These are phyloP conservation scores for Pegoplata infirma DNA, from an alignment of 2,888 invertebrate species.

Conservation along the genomic window DNA sequence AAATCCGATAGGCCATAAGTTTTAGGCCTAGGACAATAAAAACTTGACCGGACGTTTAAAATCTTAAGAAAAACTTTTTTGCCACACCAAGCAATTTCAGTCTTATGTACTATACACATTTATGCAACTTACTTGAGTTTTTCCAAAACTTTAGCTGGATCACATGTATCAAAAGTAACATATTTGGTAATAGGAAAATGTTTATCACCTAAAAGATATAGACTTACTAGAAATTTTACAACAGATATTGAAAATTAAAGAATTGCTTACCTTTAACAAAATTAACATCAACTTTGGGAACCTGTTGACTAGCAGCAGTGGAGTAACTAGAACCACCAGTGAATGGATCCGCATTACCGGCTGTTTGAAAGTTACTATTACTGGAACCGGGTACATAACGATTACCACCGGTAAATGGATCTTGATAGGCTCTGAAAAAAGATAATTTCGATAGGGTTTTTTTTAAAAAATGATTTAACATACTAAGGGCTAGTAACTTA, in stretches of 20 bases:
- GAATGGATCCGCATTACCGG: conserved; percentile 82
- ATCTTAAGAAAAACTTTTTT: no score
- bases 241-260: no score
- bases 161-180: conserved; percentile 88
- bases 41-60: no score
- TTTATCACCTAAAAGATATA: conserved; percentile 66
- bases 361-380: conserved; percentile 68
- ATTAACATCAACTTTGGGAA: conserved; percentile 68
- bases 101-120: not conserved
- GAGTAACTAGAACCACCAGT: conserved; percentile 85
- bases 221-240: not conserved
- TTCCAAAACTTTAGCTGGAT: conserved; percentile 85
- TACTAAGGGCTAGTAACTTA: no score
- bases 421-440: conserved; percentile 79
- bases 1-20: no score
- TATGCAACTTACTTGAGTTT: conserved; percentile 79
- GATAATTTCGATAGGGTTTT: no score
- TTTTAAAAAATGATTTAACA: no score
- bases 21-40: no score
- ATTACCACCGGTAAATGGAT: conserved; percentile 85
- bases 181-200: conserved; percentile 79
- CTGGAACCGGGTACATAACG: conserved; percentile 83
- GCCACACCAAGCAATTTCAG: no score
- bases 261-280: conserved; percentile 66
- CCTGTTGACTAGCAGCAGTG: conserved; percentile 77